Evolutionary conservation across 2,113 vertebrate genomes (phyloP).

Genomic region (Cinclus cinclus): DNA sequence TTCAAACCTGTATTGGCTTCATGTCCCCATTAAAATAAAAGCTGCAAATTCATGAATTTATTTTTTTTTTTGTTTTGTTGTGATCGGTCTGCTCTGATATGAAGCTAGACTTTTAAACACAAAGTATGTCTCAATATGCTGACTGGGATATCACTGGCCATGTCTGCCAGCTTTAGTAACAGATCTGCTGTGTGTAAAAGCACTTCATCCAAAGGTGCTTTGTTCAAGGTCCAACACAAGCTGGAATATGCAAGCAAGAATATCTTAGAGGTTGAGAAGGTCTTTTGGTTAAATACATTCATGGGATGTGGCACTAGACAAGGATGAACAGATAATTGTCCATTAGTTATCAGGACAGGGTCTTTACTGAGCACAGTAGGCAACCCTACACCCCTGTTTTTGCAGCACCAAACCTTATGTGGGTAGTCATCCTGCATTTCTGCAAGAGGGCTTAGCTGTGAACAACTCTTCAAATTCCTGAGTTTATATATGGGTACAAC

Average conservation of each 20-base stretch:
- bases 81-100: background rate
- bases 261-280: background rate
- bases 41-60: background rate
- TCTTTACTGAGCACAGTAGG: background rate
- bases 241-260: background rate
- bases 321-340: background rate
- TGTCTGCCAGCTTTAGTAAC: rapidly evolving
- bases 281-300: background rate
- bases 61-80: background rate
- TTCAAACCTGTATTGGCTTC: background rate
- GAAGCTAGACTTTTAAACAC: background rate
- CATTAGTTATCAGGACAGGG: background rate
- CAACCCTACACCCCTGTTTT: background rate
- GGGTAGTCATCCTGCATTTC: background rate
- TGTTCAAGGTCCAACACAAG: background rate
- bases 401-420: background rate
- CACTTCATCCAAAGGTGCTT: background rate
- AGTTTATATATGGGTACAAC: background rate
- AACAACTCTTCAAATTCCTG: background rate
- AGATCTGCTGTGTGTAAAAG: background rate
- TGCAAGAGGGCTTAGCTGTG: background rate
- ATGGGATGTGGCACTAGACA: background rate
- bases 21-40: background rate
- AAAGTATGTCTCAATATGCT: background rate
- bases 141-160: background rate